Percentiles rank a stretch among this genome's conserved stretches.
Conservation (phyloP, 2,888 invertebrate genomes). For the Crocallis elinguaria region DNA sequence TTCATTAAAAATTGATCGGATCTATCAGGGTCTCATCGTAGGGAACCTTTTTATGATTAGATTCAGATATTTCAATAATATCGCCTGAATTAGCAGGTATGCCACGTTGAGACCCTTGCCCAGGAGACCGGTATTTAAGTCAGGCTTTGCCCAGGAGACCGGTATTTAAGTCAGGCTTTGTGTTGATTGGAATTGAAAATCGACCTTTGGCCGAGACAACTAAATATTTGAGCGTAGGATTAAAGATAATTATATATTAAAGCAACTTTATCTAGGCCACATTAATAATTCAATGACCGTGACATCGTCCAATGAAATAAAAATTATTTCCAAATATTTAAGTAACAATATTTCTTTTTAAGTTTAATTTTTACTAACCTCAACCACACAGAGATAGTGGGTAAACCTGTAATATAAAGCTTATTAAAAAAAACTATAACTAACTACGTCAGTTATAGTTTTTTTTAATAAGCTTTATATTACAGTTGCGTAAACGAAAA, state of each 20-base stretch:
- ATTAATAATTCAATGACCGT: background rate
- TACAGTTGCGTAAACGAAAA: too few species aligned
- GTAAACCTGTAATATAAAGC: too few species aligned
- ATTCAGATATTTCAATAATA: too few species aligned
- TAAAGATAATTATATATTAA: constrained; percentile 6
- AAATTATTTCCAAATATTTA: too few species aligned
- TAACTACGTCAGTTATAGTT: background rate
- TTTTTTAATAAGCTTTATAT: too few species aligned
- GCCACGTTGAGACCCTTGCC: constrained; percentile 6
- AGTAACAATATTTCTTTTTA: too few species aligned
- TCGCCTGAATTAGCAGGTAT: constrained; percentile 6
- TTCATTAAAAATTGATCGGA: too few species aligned
- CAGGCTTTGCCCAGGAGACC: constrained; percentile 10
- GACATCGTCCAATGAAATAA: too few species aligned
- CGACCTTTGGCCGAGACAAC: constrained; percentile 15
- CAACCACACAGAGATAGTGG: too few species aligned
- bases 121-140: constrained; percentile 13
- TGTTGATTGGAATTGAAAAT: constrained; percentile 24
- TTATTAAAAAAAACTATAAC: background rate
- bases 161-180: constrained; percentile 16
- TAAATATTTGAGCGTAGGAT: constrained; percentile 14
- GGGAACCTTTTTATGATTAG: too few species aligned
- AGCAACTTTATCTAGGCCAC: constrained; percentile 2
- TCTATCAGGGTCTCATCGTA: too few species aligned
- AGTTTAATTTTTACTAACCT: too few species aligned